A percentile compares a stretch with the other conserved stretches of the same genome.
These are phyloP conservation scores for Colossoma macropomum DNA, from an alignment of 2,113 vertebrate genomes.

Conservation along the genomic window DNA sequence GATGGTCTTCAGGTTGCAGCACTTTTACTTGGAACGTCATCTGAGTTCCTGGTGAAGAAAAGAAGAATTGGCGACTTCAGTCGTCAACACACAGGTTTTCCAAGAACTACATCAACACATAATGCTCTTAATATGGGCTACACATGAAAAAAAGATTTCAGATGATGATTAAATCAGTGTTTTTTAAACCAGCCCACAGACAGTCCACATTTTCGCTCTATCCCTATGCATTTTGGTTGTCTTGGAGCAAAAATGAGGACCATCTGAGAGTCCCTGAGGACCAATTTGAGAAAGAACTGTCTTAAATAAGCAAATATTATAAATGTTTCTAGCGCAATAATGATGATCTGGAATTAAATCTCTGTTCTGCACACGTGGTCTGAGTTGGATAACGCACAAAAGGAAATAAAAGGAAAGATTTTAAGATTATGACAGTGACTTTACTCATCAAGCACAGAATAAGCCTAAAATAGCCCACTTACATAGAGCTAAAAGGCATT, in stretches of 20 bases:
- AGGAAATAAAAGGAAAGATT: background rate
- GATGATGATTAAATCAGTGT: background rate
- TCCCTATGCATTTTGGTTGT: too few species aligned
- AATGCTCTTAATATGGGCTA: background rate
- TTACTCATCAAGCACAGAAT: background rate
- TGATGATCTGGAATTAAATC: too few species aligned
- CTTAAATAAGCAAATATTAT: too few species aligned
- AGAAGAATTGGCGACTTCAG: background rate
- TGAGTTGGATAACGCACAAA: background rate
- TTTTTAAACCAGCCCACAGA: too few species aligned
- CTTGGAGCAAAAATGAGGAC: too few species aligned
- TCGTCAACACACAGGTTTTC: background rate
- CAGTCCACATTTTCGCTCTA: too few species aligned
- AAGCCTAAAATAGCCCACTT: background rate
- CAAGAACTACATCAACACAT: background rate
- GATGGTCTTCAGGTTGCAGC: constrained; percentile 92
- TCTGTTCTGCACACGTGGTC: too few species aligned
- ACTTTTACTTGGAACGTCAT: constrained; percentile 90
- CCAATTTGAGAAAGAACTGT: too few species aligned
- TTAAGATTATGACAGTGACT: background rate
- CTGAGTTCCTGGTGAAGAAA: constrained; percentile 76
- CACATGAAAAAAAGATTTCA: background rate
- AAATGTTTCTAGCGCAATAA: background rate
- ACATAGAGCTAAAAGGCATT: background rate
- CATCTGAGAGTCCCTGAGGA: too few species aligned